These are phyloP conservation scores for Pristionchus japonicus DNA, from an alignment of 2,888 invertebrate species.

Conservation along the genomic window DNA sequence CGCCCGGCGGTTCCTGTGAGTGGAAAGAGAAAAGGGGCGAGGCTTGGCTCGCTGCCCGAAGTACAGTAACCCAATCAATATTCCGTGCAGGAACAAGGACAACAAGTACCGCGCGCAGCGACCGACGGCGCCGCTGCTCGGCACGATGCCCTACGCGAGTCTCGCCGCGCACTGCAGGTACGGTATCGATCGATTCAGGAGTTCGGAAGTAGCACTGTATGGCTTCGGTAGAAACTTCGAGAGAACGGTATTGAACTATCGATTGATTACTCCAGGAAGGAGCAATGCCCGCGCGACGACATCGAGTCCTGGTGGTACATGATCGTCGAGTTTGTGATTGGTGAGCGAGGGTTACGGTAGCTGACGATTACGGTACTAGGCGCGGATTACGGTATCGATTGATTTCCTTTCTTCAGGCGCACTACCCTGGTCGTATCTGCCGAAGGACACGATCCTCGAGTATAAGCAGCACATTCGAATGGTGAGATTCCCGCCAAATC, in stretches of 20 bases:
- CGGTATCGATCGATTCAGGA: not conserved
- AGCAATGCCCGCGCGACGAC: conserved; percentile 60
- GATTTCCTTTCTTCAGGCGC: conserved; percentile 50
- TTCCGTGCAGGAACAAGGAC: conserved; percentile 59
- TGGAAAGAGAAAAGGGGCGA: too few species aligned
- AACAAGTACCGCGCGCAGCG: conserved; percentile 64
- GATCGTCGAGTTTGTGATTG: conserved; percentile 49
- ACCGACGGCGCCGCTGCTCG: conserved; percentile 64
- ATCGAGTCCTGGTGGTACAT: not conserved
- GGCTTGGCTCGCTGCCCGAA: not conserved
- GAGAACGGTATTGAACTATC: not conserved
- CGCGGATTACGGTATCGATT: too few species aligned
- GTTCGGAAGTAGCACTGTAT: not conserved
- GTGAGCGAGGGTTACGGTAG: not conserved
- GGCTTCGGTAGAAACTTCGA: too few species aligned
- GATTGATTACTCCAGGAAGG: conserved; percentile 58
- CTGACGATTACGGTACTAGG: too few species aligned
- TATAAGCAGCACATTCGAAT: conserved; percentile 51
- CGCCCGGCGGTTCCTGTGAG: not conserved
- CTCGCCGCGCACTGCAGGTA: not conserved
- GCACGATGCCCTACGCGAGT: conserved; percentile 52
- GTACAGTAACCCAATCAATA: not conserved
- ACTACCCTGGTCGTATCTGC: conserved; percentile 63
- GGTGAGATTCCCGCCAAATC: too few species aligned
- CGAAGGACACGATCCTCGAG: conserved; percentile 56